phyloP scores from a whole-genome alignment of 64 coral and sea anemone species.

The Actinia tenebrosa region DNA sequence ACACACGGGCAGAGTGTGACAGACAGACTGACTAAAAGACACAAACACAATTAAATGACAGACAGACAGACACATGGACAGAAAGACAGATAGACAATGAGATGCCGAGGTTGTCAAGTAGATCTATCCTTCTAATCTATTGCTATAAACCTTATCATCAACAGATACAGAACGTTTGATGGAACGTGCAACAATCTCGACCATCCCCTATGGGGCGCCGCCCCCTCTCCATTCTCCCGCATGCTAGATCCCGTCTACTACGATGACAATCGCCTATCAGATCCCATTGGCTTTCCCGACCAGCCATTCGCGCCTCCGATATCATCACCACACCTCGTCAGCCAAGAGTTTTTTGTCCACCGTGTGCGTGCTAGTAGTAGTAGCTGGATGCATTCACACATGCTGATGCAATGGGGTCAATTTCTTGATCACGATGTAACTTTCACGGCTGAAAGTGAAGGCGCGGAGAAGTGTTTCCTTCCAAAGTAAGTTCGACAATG shows the following conservation, averaged over 20 bases:
- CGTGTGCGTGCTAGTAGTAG: constrained; percentile 24
- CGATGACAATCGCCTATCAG: constrained; percentile 63
- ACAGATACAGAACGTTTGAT: constrained; percentile 74
- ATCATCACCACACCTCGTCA: constrained; percentile 76
- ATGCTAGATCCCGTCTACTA: constrained; percentile 76
- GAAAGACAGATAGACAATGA: too few species aligned
- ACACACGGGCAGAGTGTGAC: too few species aligned
- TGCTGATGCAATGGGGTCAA: constrained; percentile 99
- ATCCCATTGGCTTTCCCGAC: constrained; percentile 87
- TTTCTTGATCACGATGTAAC: constrained; percentile 98
- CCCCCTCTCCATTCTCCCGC: constrained; percentile 59
- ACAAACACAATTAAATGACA: too few species aligned
- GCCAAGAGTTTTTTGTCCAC: constrained; percentile 76
- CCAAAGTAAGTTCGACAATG: constrained; percentile 52
- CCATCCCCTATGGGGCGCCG: constrained; percentile 77
- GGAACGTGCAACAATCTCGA: constrained; percentile 91
- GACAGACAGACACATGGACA: too few species aligned
- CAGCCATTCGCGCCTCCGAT: constrained; percentile 61
- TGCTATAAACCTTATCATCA: background rate
- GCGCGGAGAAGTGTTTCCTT: constrained; percentile 71
- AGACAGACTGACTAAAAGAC: too few species aligned
- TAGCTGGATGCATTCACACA: constrained; percentile 59
- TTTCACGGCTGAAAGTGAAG: constrained; percentile 98
- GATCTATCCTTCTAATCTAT: background rate
- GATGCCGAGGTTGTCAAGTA: too few species aligned